Conservation (phyloP, 2,797 vertebrate species). For the Rhinogobio ventralis region DNA sequence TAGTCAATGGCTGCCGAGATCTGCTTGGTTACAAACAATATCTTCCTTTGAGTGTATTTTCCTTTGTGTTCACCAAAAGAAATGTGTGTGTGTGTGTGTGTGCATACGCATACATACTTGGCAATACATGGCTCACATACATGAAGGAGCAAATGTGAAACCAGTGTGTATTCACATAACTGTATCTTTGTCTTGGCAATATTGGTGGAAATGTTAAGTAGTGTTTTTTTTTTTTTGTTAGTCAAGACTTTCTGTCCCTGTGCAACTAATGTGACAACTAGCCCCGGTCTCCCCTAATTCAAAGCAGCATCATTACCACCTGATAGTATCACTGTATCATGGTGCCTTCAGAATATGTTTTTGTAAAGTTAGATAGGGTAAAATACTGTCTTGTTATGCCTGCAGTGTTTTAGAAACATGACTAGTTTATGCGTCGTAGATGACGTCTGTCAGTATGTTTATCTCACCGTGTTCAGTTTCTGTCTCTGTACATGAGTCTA, state of each 20-base stretch:
- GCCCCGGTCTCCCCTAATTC: not conserved
- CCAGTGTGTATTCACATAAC: not conserved
- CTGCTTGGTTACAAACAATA: too few species aligned
- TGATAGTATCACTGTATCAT: not conserved
- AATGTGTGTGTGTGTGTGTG: too few species aligned
- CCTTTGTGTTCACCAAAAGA: too few species aligned
- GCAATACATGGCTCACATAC: not conserved
- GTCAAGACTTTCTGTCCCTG: not conserved
- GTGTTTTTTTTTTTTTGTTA: not conserved
- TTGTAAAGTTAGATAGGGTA: not conserved
- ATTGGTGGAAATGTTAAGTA: not conserved
- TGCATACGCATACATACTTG: not conserved
- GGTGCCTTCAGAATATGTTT: not conserved
- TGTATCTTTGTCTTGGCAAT: not conserved
- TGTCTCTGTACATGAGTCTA: not conserved
- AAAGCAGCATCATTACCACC: too few species aligned
- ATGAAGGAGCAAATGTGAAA: not conserved
- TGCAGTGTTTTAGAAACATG: slow-evolving; percentile 15
- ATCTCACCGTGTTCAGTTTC: slow-evolving; percentile 4
- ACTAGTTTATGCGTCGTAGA: not conserved
- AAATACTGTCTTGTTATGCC: not conserved
- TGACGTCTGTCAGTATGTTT: slow-evolving; percentile 5
- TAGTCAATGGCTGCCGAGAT: too few species aligned
- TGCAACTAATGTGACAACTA: not conserved
- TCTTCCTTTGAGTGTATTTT: too few species aligned